A percentile compares a stretch with the other conserved stretches of the same genome.
Evolutionary conservation across 2,888 invertebrate species (phyloP).

Genomic region (Pogonocherus hispidulus): DNA sequence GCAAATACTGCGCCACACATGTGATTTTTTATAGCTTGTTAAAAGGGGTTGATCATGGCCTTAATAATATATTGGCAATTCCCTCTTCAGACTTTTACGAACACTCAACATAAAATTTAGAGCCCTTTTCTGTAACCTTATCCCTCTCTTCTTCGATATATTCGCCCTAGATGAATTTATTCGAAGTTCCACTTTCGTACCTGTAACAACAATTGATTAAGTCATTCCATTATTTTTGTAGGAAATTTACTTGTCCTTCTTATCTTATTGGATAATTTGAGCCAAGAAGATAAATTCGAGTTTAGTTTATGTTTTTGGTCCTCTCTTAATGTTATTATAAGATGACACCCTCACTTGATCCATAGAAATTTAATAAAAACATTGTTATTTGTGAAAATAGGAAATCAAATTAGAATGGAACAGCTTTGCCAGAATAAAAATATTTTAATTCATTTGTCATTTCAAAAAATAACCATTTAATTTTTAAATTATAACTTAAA

Average conservation of each 20-base stretch:
- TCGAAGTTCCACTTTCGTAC: slow-evolving; percentile 52
- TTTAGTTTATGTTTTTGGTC: not conserved
- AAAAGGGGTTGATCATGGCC: slow-evolving; percentile 1
- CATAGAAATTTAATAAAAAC: not conserved
- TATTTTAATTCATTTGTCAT: no score
- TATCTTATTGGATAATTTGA: slow-evolving; percentile 4
- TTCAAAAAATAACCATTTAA: no score
- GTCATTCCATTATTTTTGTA: slow-evolving; percentile 8
- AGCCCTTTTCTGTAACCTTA: slow-evolving; percentile 48
- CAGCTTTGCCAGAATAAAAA: no score
- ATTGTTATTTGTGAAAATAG: not conserved
- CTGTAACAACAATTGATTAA: slow-evolving; percentile 38
- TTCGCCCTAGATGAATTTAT: slow-evolving; percentile 1
- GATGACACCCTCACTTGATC: not conserved
- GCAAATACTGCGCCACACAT: slow-evolving; percentile 32
- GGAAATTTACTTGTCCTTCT: slow-evolving; percentile 6
- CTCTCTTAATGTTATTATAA: not conserved
- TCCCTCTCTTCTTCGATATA: slow-evolving; percentile 38
- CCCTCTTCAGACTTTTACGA: slow-evolving; percentile 51
- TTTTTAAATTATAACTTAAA: no score
- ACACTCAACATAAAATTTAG: slow-evolving; percentile 51
- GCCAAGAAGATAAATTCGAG: slow-evolving; percentile 11
- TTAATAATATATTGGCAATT: slow-evolving; percentile 49
- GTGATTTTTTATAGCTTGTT: slow-evolving; percentile 26
- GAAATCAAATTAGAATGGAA: no score